Conservation (phyloP, 1,140 invertebrate species). For the Zaprionus inermis region DNA sequence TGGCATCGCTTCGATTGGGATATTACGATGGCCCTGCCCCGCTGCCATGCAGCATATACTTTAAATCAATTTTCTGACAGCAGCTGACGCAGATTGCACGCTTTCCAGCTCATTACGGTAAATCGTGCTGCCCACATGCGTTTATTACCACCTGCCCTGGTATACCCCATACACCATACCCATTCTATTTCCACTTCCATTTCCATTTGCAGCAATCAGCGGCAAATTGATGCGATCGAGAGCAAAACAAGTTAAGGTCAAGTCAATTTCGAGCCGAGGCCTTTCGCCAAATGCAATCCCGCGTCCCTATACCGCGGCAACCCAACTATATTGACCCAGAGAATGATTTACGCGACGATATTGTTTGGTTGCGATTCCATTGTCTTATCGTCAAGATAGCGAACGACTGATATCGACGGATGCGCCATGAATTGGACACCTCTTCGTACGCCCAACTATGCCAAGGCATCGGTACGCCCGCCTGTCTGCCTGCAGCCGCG, state of each 20-base stretch:
- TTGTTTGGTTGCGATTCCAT: constrained; percentile 45
- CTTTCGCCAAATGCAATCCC: constrained; percentile 68
- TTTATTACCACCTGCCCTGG: constrained; percentile 2
- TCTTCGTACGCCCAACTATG: constrained; percentile 37
- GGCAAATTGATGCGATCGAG: constrained; percentile 53
- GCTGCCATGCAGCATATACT: constrained; percentile 28
- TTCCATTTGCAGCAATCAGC: constrained; percentile 72
- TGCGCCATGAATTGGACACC: neutral
- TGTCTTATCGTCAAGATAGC: constrained; percentile 40
- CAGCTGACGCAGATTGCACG: constrained; percentile 53
- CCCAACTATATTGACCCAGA: neutral
- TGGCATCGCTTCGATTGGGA: constrained; percentile 5
- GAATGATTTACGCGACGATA: constrained; percentile 70
- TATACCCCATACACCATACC: neutral
- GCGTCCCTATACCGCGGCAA: neutral
- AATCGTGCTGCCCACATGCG: constrained; percentile 36
- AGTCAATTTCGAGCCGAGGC: constrained; percentile 47
- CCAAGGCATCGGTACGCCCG: constrained; percentile 27
- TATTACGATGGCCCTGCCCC: neutral
- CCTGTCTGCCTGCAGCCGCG: neutral
- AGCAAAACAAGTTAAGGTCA: constrained; percentile 70
- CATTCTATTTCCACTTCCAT: constrained; percentile 21
- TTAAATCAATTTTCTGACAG: constrained; percentile 58
- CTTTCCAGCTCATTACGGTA: constrained; percentile 55
- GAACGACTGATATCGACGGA: constrained; percentile 4